phyloP scores from a whole-genome alignment of 2,888 invertebrate genomes.

The Colostygia pectinataria region DNA sequence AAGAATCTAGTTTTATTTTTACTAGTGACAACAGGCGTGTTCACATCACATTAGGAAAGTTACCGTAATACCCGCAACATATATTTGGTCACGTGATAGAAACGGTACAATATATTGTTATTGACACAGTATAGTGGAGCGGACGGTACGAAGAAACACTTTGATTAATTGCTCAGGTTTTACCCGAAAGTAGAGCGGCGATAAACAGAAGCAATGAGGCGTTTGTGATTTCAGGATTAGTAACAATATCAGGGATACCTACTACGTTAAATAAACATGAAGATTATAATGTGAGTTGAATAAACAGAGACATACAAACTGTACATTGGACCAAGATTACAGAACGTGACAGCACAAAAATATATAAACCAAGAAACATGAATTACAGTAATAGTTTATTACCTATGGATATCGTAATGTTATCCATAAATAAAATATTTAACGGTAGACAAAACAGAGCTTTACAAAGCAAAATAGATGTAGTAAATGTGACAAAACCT shows the following conservation, averaged over 20 bases:
- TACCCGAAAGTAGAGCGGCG: conserved; percentile 9
- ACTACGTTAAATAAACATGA: not conserved
- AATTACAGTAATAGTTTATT: no score
- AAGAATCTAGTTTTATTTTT: conserved; percentile 38
- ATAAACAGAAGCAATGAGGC: conserved; percentile 1
- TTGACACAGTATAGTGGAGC: conserved; percentile 19
- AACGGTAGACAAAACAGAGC: conserved; percentile 28
- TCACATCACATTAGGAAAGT: conserved; percentile 21
- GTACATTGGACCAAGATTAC: no score
- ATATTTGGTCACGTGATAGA: conserved; percentile 20
- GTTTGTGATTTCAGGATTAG: conserved; percentile 3
- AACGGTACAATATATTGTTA: conserved; percentile 26
- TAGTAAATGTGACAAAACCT: conserved; percentile 50
- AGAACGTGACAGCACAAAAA: no score
- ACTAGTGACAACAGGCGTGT: conserved; percentile 31
- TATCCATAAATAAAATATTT: conserved; percentile 8
- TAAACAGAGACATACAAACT: no score
- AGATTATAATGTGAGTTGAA: no score
- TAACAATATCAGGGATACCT: not conserved
- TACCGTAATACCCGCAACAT: conserved; percentile 30
- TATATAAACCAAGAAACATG: no score
- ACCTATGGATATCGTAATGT: not conserved
- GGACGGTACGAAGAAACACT: conserved; percentile 19
- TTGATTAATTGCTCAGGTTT: conserved; percentile 18
- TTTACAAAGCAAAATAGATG: conserved; percentile 38